Evolutionary conservation across 2,113 vertebrate species (phyloP), one percentile per base, ranked within the genome.

Genomic region (Diphyllodes magnificus): DNA sequence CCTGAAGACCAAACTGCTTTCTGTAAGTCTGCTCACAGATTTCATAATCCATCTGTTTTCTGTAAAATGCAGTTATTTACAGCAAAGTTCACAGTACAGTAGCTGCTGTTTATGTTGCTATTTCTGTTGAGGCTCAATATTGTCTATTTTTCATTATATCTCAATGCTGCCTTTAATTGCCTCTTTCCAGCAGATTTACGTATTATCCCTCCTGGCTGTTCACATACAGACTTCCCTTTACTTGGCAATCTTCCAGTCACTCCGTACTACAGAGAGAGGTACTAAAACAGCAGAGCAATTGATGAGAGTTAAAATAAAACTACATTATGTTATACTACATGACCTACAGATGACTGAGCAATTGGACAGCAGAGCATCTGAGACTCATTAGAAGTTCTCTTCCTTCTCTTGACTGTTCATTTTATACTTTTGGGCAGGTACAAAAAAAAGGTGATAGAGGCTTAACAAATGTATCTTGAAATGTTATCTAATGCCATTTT

Each of bases 11-110:
- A 53, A 65, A 73, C 47, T 86, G 71, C 77, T 69, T 88, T 89
- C 89, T 93, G 19, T 40, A 85, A 94, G 44, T 66, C 83, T 92
- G 61, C 59, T 96, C 53, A 49, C 80, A 95, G 61, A 81, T 75
- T 93, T 88, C 79, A 70, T n/a, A 73, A 91, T 73, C 95, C 87
- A 92, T 96, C 92, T 96, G 96, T 92, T 95, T 91, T 93, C 54
- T 87, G 81, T 86, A 65, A 40, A 81, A 79, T n/a, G 22, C 28
- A 83, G 84, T 65, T 91, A 92, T 91, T 91, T 89, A 83, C 86
- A 91, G 90, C 78, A 82, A 69, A 94, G 94, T 92, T 93, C 44
- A 37, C 54, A 40, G 72, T 86, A 63, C 69, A 60, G 90, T 83
- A 94, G 84, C 63, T 64, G 54, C 65, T 93, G 70, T 93, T 90